A percentile compares a stretch with the other conserved stretches of the same genome.
Evolutionary conservation across 30 jellyfish, hydroid and myxozoan species (phyloP).

Genomic region (Mastigias papua): DNA sequence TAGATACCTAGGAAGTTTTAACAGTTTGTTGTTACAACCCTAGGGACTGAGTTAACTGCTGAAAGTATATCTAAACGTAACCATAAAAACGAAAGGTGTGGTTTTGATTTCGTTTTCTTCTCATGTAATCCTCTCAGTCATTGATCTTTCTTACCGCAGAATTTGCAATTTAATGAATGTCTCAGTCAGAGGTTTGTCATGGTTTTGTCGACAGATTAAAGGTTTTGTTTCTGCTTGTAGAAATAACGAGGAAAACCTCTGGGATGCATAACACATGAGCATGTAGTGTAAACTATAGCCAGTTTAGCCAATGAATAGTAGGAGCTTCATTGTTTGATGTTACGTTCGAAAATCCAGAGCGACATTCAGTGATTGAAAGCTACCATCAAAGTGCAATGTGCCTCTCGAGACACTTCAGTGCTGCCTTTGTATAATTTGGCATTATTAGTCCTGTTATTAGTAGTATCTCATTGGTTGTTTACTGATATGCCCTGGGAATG

Average conservation of each 20-base stretch:
- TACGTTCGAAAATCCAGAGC: too few species aligned
- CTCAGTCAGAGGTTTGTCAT: neutral
- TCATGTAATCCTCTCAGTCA: conserved; percentile 1
- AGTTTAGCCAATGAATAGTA: too few species aligned
- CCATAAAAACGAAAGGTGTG: neutral
- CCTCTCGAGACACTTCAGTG: too few species aligned
- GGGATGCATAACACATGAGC: neutral
- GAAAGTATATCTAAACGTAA: neutral
- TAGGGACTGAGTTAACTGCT: neutral
- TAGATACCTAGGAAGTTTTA: neutral
- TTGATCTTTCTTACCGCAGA: neutral
- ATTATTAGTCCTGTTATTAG: too few species aligned
- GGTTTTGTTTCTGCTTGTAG: neutral
- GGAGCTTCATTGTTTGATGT: too few species aligned
- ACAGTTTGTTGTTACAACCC: neutral
- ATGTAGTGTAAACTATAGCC: neutral
- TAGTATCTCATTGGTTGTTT: too few species aligned
- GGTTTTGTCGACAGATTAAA: neutral
- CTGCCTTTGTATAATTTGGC: too few species aligned
- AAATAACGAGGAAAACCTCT: neutral
- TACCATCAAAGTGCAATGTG: too few species aligned
- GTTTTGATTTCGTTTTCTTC: neutral
- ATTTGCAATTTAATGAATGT: neutral
- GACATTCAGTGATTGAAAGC: too few species aligned
- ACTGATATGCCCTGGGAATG: too few species aligned